Conservation (phyloP, 2,797 vertebrate genomes). For the Labeo calbasu region DNA sequence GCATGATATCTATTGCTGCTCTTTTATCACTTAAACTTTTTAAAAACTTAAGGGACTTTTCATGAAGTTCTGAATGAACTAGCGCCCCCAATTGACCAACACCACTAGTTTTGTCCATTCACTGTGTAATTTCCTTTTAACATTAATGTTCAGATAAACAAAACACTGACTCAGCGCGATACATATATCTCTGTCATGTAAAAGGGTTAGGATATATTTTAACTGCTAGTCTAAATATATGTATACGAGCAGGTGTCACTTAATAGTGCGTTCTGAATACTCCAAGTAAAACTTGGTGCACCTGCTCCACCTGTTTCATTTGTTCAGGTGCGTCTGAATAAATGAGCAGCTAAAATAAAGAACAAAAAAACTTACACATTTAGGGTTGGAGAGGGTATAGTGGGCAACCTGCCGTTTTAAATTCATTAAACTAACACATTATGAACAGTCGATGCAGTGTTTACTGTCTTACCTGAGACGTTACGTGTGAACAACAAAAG, state of each 20-base stretch:
- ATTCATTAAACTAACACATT: background rate
- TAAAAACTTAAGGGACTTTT: background rate
- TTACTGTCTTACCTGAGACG: conserved; percentile 52
- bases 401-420: background rate
- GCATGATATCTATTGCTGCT: background rate
- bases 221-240: background rate
- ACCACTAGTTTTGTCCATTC: background rate
- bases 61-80: conserved; percentile 37
- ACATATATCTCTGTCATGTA: background rate
- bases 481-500: conserved; percentile 19
- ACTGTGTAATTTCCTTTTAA: background rate
- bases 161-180: background rate
- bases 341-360: background rate
- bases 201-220: background rate
- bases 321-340: background rate
- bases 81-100: conserved; percentile 50
- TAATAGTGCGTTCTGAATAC: background rate
- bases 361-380: background rate
- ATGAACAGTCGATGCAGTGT: background rate
- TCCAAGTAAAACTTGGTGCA: background rate
- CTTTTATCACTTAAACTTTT: background rate
- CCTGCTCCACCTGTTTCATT: conserved; percentile 10
- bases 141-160: background rate
- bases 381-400: background rate
- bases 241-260: too few relatives aligned